phyloP scores from a whole-genome alignment of 2,113 vertebrate species.

The Pygoscelis antarcticus region DNA sequence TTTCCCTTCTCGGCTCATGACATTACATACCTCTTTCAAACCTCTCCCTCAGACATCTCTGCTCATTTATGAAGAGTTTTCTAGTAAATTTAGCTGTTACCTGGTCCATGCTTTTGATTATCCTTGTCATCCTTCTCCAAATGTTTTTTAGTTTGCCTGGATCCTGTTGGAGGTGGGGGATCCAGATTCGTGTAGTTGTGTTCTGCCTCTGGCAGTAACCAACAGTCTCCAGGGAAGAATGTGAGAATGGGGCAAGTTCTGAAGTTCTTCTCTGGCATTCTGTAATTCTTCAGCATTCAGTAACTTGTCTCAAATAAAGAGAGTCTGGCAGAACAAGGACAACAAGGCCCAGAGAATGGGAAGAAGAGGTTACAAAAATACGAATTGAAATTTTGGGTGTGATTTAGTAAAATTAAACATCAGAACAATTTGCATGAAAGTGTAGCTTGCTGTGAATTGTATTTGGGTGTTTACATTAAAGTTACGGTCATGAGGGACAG shows the following conservation, averaged over 20 bases:
- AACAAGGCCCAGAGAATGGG: neutral
- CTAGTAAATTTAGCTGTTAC: neutral
- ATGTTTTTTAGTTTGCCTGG: neutral
- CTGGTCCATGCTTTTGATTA: neutral
- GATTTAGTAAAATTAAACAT: neutral
- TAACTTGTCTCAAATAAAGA: neutral
- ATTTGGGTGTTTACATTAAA: neutral
- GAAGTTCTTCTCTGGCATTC: neutral
- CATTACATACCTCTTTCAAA: neutral
- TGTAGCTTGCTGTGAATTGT: neutral
- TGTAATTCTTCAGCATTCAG: neutral
- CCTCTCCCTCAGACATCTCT: neutral
- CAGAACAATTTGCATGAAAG: neutral
- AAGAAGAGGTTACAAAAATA: neutral
- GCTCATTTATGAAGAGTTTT: neutral
- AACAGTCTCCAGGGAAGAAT: neutral
- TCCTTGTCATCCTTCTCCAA: neutral
- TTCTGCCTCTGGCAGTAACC: neutral
- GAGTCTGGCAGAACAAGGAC: neutral
- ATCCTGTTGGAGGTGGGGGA: neutral
- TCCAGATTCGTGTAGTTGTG: neutral
- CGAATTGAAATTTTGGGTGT: neutral
- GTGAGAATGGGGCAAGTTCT: neutral
- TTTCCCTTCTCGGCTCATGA: neutral
- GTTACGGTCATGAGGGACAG: neutral